phyloP scores from a whole-genome alignment of 23 tunicate species.

The Halocynthia aurantium region DNA sequence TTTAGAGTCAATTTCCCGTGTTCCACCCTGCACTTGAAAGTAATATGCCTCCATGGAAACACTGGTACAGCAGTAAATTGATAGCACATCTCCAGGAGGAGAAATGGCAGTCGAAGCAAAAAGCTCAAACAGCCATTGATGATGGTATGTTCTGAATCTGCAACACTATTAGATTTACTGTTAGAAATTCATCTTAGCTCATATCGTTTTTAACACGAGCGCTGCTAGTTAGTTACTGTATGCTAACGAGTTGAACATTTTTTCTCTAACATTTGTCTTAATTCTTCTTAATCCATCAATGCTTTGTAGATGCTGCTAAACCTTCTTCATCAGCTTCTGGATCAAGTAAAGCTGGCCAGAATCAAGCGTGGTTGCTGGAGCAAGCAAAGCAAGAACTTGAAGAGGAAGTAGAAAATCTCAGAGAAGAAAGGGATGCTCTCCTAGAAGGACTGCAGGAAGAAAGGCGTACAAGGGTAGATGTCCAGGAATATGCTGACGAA shows the following conservation, averaged over 20 bases:
- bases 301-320: no score
- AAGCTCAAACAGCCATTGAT: no score
- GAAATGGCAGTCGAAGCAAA: slow-evolving; percentile 2
- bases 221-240: neutral
- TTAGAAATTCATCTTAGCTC: neutral
- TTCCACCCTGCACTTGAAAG: slow-evolving; percentile 19
- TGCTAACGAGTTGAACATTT: no score
- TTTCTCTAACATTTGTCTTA: no score
- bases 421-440: slow-evolving; percentile 19
- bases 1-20: slow-evolving; percentile 23
- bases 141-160: neutral
- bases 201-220: neutral
- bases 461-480: slow-evolving; percentile 27
- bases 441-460: slow-evolving; percentile 18
- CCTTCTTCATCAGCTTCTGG: no score
- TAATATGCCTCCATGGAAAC: slow-evolving; percentile 66
- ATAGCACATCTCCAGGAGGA: slow-evolving; percentile 22
- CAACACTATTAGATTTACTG: neutral
- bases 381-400: slow-evolving; percentile 3
- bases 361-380: no score
- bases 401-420: slow-evolving; percentile 14
- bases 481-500: slow-evolving; percentile 54
- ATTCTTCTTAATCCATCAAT: no score
- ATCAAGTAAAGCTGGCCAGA: no score
- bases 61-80: slow-evolving; percentile 75